phyloP scores from a whole-genome alignment of 2,888 invertebrate genomes.

The Polia nebulosa region DNA sequence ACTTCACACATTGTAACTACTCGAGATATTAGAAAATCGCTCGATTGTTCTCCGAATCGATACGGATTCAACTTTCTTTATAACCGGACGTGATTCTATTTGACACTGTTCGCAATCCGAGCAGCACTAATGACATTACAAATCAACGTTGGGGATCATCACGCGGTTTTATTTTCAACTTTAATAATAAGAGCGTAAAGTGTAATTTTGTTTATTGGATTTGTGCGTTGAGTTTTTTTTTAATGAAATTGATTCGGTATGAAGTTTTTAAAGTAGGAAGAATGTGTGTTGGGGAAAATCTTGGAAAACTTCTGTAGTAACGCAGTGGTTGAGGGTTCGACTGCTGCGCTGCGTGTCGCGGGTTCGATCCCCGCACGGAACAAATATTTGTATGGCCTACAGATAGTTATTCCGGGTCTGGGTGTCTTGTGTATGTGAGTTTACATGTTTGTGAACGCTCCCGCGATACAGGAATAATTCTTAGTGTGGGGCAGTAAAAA shows the following conservation, averaged over 20 bases:
- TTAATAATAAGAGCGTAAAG: accelerated
- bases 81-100: slow-evolving; percentile 67
- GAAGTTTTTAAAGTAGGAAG: slow-evolving; percentile 36
- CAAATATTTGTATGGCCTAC: too few species aligned
- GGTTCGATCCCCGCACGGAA: too few species aligned
- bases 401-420: too few species aligned
- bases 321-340: too few species aligned
- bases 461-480: too few species aligned
- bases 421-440: too few species aligned
- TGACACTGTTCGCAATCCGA: slow-evolving; percentile 63
- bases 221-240: slow-evolving; percentile 24
- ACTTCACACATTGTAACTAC: slow-evolving; percentile 13
- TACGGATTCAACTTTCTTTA: slow-evolving; percentile 70
- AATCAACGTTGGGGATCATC: slow-evolving; percentile 62
- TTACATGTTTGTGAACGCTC: too few species aligned
- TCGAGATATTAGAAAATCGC: slow-evolving; percentile 56
- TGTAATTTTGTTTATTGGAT: background rate
- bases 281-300: slow-evolving; percentile 30
- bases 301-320: background rate
- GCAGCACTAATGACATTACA: slow-evolving; percentile 62
- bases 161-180: slow-evolving; percentile 4
- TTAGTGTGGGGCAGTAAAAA: too few species aligned
- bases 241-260: slow-evolving; percentile 13
- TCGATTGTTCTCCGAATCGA: slow-evolving; percentile 58
- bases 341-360: too few species aligned